Evolutionary conservation across 2,113 vertebrate genomes (phyloP).

Genomic region (Chrysochloris asiatica): DNA sequence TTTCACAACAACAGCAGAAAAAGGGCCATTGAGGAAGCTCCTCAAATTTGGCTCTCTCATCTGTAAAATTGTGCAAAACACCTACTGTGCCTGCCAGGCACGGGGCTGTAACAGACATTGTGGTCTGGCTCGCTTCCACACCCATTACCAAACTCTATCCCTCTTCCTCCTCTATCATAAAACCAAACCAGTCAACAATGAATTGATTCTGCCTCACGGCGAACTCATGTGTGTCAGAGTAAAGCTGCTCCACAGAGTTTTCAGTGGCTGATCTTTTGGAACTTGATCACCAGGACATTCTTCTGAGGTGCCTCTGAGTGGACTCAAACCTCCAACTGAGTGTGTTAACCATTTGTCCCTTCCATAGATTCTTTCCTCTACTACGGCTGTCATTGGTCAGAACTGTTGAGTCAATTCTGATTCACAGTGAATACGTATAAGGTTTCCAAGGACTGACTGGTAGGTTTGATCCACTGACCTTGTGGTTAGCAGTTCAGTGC

Average conservation of each 20-base stretch:
- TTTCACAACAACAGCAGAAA: too few relatives aligned
- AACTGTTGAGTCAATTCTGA: too few relatives aligned
- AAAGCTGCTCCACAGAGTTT: not conserved
- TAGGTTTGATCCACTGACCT: too few relatives aligned
- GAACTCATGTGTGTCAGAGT: not conserved
- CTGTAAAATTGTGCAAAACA: not conserved
- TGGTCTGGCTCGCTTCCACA: not conserved
- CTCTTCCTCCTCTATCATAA: not conserved
- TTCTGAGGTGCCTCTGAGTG: not conserved
- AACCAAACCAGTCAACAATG: not conserved
- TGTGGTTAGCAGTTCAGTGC: too few relatives aligned
- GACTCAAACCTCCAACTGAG: not conserved
- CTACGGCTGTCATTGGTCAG: too few relatives aligned
- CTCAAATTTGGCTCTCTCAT: not conserved
- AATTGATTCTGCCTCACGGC: not conserved
- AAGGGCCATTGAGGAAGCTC: not conserved
- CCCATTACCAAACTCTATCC: not conserved
- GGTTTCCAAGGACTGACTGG: too few relatives aligned
- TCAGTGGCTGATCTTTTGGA: not conserved
- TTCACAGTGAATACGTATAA: too few relatives aligned
- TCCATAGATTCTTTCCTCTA: not conserved
- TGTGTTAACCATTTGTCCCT: not conserved
- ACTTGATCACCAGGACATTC: not conserved
- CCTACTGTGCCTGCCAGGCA: not conserved
- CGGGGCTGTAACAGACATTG: accelerated